Percentiles rank a stretch among this genome's conserved stretches.
phyloP scores from a whole-genome alignment of 1,140 invertebrate species.

The Drosophila saltans region DNA sequence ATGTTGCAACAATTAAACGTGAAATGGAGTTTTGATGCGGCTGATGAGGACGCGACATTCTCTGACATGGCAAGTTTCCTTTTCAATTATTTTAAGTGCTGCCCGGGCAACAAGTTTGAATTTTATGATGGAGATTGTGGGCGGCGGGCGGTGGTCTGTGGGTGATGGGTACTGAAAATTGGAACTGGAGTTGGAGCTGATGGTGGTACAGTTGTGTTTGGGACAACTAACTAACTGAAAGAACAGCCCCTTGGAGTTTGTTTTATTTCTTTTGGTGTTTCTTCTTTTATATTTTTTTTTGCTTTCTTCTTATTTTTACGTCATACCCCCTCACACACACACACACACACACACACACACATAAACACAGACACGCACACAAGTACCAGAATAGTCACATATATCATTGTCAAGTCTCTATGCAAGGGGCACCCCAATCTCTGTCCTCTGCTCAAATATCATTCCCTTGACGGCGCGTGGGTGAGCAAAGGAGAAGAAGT shows the following conservation, averaged over 20 bases:
- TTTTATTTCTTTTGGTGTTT: constrained; percentile 69
- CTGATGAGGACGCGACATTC: constrained; percentile 32
- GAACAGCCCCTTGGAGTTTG: constrained; percentile 59
- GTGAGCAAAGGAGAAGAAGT: background rate
- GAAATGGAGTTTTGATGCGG: constrained; percentile 19
- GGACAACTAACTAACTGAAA: constrained; percentile 35
- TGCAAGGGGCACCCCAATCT: constrained; percentile 51
- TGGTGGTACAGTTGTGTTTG: constrained; percentile 65
- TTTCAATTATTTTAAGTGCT: constrained; percentile 79
- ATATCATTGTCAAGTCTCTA: constrained; percentile 81
- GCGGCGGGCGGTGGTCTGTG: background rate
- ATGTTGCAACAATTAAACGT: constrained; percentile 4
- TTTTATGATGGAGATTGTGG: background rate
- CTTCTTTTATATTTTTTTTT: constrained; percentile 34
- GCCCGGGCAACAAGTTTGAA: constrained; percentile 62
- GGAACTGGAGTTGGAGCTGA: too few relatives aligned
- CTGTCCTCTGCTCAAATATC: constrained; percentile 51
- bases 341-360: constrained; percentile 29
- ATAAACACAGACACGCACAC: constrained; percentile 29
- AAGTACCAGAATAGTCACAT: constrained; percentile 66
- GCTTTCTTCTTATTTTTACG: constrained; percentile 45
- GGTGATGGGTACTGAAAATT: background rate
- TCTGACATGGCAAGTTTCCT: constrained; percentile 20
- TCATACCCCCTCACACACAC: constrained; percentile 33
- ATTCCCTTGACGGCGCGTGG: constrained; percentile 69